These are phyloP conservation scores for Scaptomyza graminum DNA, from an alignment of 1,140 invertebrate genomes.

Conservation along the genomic window DNA sequence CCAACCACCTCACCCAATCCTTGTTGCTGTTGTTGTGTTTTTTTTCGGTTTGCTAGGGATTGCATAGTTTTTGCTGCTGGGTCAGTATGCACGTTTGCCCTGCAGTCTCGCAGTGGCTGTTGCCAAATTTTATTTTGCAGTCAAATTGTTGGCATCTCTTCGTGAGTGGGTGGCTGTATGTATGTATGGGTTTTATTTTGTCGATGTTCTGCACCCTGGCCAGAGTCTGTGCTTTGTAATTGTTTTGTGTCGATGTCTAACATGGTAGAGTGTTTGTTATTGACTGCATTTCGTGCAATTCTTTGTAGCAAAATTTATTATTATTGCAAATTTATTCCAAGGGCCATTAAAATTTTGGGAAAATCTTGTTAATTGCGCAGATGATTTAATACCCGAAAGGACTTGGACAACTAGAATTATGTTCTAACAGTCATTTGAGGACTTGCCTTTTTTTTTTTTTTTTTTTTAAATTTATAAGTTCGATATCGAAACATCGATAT, in stretches of 20 bases:
- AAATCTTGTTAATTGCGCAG: neutral
- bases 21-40: conserved; percentile 18
- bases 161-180: conserved; percentile 1
- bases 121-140: conserved; percentile 80
- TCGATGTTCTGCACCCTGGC: conserved; percentile 8
- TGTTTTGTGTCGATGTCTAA: conserved; percentile 35
- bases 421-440: too few relatives aligned
- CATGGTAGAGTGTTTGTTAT: conserved; percentile 24
- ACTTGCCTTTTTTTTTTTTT: too few relatives aligned
- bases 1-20: neutral
- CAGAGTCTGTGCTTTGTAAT: conserved; percentile 21
- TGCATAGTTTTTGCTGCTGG: conserved; percentile 13
- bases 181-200: neutral
- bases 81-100: conserved; percentile 54
- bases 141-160: conserved; percentile 74
- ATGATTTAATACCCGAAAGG: neutral
- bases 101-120: conserved; percentile 28
- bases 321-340: neutral
- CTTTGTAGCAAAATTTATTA: neutral
- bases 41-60: conserved; percentile 21
- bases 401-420: neutral
- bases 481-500: too few relatives aligned
- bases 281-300: conserved; percentile 14
- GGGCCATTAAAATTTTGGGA: neutral
- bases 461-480: too few relatives aligned